A percentile compares a stretch with the other conserved stretches of the same genome.
phyloP scores from a whole-genome alignment of 2,113 vertebrate genomes.

The Reinhardtius hippoglossoides region DNA sequence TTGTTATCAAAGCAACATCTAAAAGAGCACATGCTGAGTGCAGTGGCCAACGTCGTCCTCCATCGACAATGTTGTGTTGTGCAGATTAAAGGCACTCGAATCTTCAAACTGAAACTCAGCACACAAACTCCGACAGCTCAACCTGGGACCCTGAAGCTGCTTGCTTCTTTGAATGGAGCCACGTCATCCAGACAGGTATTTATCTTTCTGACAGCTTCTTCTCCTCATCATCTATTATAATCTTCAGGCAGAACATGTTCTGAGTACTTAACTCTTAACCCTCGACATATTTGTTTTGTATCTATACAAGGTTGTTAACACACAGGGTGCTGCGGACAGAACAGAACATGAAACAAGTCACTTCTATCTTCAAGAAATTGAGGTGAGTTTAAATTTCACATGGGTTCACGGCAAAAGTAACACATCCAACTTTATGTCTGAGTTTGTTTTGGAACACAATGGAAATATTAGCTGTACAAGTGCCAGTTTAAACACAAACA shows the following conservation, averaged over 20 bases:
- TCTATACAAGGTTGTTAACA: background rate
- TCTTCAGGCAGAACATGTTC: background rate
- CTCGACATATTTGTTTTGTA: background rate
- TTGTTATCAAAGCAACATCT: background rate
- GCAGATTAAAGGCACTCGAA: constrained; percentile 33
- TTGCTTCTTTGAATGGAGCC: background rate
- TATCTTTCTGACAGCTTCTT: background rate
- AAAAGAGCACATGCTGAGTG: background rate
- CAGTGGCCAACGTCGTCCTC: background rate
- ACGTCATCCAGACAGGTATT: background rate
- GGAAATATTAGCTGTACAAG: background rate
- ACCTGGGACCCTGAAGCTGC: background rate
- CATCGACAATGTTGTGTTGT: background rate
- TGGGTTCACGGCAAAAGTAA: constrained; percentile 17
- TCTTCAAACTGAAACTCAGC: background rate
- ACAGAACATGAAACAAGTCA: constrained; percentile 1
- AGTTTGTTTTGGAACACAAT: background rate
- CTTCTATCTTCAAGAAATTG: background rate
- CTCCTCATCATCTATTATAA: background rate
- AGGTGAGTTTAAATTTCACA: background rate
- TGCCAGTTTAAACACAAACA: background rate
- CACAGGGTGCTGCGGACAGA: constrained; percentile 9
- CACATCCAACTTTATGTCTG: background rate
- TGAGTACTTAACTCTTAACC: background rate
- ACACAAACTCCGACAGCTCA: background rate